These are phyloP conservation scores for Chauna torquata DNA, from an alignment of 2,113 vertebrate species.

Conservation along the genomic window DNA sequence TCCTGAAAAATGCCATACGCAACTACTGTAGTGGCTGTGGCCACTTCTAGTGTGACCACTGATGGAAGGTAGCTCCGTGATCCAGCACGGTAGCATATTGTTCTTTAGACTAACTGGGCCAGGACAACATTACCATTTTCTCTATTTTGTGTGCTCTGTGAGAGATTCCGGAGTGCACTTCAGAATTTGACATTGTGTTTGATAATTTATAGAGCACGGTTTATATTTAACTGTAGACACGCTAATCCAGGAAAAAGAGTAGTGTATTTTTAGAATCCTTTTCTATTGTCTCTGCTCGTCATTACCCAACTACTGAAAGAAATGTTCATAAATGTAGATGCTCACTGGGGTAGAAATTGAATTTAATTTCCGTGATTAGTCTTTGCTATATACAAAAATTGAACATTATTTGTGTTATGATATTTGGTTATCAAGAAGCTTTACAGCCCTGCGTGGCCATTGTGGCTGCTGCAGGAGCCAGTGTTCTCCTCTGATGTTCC, in stretches of 20 bases:
- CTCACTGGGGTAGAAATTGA: neutral
- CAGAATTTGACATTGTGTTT: slow-evolving; percentile 68
- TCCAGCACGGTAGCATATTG: slow-evolving; percentile 2
- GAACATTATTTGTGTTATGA: accelerated
- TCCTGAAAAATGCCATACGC: neutral
- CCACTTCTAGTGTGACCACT: neutral
- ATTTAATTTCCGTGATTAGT: neutral
- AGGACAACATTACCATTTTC: slow-evolving; percentile 37
- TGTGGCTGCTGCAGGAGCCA: neutral
- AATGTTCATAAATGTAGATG: neutral
- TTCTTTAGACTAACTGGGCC: slow-evolving; percentile 54
- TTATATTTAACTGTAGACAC: slow-evolving; percentile 72
- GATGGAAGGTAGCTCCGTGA: neutral
- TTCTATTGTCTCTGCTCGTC: slow-evolving; percentile 55
- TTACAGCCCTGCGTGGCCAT: accelerated
- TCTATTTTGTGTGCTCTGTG: slow-evolving; percentile 4
- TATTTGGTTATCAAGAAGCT: neutral
- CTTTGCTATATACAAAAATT: neutral
- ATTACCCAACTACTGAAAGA: neutral
- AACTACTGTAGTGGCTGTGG: neutral
- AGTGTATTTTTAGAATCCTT: slow-evolving; percentile 60
- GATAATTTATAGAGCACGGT: slow-evolving; percentile 63
- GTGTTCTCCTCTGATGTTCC: neutral
- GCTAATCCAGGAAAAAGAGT: slow-evolving; percentile 54
- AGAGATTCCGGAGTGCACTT: slow-evolving; percentile 29